A percentile compares a stretch with the other conserved stretches of the same genome.
These are phyloP conservation scores for Dione vanillae DNA, from an alignment of 2,888 invertebrate genomes.

Conservation along the genomic window DNA sequence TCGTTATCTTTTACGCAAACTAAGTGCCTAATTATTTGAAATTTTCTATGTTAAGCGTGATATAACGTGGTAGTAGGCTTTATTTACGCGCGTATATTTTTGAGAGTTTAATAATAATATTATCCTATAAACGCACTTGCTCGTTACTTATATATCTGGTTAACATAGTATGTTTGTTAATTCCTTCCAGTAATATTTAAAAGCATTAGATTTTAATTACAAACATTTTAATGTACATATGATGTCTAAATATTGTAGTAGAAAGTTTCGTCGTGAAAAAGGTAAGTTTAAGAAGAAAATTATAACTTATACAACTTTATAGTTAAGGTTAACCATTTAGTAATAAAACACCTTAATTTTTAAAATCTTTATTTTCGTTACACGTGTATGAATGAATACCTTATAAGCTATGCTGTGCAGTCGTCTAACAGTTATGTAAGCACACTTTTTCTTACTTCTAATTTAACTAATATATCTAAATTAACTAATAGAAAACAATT, in stretches of 20 bases:
- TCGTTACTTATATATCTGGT: no score
- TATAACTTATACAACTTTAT: no score
- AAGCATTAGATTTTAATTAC: no score
- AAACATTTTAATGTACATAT: no score
- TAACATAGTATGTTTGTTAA: no score
- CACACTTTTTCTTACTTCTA: slow-evolving; percentile 17
- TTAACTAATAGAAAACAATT: neutral
- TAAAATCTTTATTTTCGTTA: slow-evolving; percentile 12
- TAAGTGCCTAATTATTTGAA: slow-evolving; percentile 19
- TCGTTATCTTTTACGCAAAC: slow-evolving; percentile 33
- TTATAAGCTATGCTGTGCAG: slow-evolving; percentile 32
- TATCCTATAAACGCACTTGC: no score
- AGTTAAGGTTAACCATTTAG: neutral
- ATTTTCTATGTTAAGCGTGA: slow-evolving; percentile 19
- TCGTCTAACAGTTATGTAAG: slow-evolving; percentile 20
- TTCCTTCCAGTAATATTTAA: no score
- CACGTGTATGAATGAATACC: slow-evolving; percentile 28
- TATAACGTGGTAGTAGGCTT: no score
- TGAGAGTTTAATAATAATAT: no score
- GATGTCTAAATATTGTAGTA: no score
- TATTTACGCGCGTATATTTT: neutral
- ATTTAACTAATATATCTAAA: neutral
- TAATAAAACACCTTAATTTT: neutral
- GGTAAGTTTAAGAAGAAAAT: no score
- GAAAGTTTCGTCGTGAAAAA: no score